phyloP scores from a whole-genome alignment of 2,113 vertebrate species.

The Camelus dromedarius region DNA sequence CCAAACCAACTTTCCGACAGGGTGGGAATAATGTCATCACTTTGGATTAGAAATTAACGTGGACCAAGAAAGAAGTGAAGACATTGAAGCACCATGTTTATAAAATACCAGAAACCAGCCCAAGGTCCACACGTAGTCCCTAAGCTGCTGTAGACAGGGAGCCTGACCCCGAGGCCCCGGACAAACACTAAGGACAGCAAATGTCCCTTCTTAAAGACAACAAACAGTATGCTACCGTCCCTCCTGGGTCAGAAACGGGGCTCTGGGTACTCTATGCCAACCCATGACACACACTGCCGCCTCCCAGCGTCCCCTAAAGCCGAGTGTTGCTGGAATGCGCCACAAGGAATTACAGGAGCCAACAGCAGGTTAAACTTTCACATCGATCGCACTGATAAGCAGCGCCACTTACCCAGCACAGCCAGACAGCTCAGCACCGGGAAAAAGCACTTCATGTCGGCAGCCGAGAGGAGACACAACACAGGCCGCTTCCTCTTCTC shows the following conservation, averaged over 20 bases:
- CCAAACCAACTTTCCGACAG: background rate
- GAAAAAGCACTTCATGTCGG: slow-evolving; percentile 80
- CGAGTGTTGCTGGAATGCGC: slow-evolving; percentile 24
- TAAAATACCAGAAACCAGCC: background rate
- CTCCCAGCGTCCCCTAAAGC: background rate
- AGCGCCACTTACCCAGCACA: slow-evolving; percentile 79
- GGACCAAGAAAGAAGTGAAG: background rate
- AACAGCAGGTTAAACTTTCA: slow-evolving; percentile 65
- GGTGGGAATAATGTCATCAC: background rate
- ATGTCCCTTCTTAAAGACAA: background rate
- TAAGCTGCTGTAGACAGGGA: rapidly evolving
- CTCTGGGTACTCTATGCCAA: background rate
- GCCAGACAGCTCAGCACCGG: slow-evolving; percentile 77
- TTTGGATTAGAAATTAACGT: background rate
- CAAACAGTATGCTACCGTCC: background rate
- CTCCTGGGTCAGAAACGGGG: background rate
- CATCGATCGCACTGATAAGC: slow-evolving; percentile 29
- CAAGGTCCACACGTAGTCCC: background rate
- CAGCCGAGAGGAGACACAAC: slow-evolving; percentile 12
- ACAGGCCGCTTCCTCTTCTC: slow-evolving; percentile 58
- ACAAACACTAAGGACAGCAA: background rate
- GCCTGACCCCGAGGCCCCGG: background rate
- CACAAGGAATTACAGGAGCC: slow-evolving; percentile 57
- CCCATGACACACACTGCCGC: background rate
- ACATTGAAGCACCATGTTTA: background rate